A percentile compares a stretch with the other conserved stretches of the same genome.
phyloP scores from a whole-genome alignment of 2,888 invertebrate genomes.

The Poecilobothrus nobilitatus region DNA sequence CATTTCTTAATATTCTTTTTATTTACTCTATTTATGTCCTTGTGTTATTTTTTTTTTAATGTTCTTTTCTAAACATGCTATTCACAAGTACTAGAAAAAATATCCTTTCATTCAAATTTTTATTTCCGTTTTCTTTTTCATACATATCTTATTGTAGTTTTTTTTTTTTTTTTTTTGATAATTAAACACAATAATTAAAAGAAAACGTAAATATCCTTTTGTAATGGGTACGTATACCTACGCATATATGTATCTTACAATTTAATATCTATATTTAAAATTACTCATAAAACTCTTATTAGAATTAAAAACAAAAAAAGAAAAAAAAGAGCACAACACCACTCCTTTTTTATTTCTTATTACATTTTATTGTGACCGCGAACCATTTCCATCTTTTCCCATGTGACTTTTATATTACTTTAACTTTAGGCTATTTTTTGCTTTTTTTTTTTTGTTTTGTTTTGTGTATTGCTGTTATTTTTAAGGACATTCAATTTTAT shows the following conservation, averaged over 20 bases:
- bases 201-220: background rate
- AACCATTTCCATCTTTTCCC: background rate
- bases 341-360: constrained; percentile 7
- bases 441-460: too few species aligned
- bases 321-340: background rate
- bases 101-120: background rate
- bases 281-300: constrained; percentile 6
- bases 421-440: background rate
- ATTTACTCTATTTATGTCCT: background rate
- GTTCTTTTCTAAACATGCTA: too few species aligned
- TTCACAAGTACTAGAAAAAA: background rate
- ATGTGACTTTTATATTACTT: background rate
- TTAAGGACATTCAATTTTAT: background rate
- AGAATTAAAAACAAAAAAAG: background rate
- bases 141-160: too few species aligned
- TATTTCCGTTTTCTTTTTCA: background rate
- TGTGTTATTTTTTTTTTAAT: too few species aligned
- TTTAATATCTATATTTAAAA: constrained; percentile 3
- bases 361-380: background rate
- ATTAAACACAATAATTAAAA: background rate
- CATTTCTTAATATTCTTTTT: background rate
- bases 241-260: background rate
- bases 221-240: background rate
- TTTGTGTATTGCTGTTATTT: background rate
- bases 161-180: background rate